Base-by-base conservation (phyloP, 37 sponge, comb jelly and placozoan genomes). In the Dysidea cf. avara region DNA sequence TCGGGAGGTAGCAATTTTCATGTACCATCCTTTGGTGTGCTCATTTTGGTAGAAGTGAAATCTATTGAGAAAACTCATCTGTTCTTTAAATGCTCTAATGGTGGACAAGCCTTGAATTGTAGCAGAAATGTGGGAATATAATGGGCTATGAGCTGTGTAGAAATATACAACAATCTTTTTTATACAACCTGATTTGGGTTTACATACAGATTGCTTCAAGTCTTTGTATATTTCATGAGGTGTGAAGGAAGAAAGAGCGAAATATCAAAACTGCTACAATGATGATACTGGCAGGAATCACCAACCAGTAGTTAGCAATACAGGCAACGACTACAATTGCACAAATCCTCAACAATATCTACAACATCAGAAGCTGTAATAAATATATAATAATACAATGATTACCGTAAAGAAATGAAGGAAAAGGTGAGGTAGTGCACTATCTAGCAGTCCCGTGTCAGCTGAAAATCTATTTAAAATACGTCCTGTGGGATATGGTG, bases 131-230 rank as follows among this genome's bases (percentile, higher is more conserved):
- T 92, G 92, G 37, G 88, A 87, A 46, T 83, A 92, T 56, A 92
- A 22, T n/a, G 92, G 92, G 69, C 92, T 92, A 1, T 88, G 87
- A 49, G 88, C 92, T 92, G 77, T 1, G n/a, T n/a, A n/a, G n/a
- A n/a, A n/a, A n/a, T n/a, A n/a, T n/a, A n/a, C n/a, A 20, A 48
- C 18, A 36, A 28, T 37, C 32, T n/a, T n/a, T n/a, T n/a, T n/a
- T n/a, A n/a, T n/a, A n/a, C n/a, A n/a, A n/a, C n/a, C n/a, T n/a
- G n/a, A n/a, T n/a, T n/a, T n/a, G n/a, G n/a, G 6, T 64, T 80
- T n/a, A n/a, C n/a, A 40, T 51, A 92, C 92, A 63, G 43, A 87
- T 56, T 35, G 92, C 87, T 39, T 86, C 92, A 24, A 92, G 76
- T 51, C 93, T 70, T 39, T 87, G 87, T 50, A 92, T 53, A 26